Conservation (phyloP, 2,797 vertebrate genomes). For the Melanotaenia parkinsoni region DNA sequence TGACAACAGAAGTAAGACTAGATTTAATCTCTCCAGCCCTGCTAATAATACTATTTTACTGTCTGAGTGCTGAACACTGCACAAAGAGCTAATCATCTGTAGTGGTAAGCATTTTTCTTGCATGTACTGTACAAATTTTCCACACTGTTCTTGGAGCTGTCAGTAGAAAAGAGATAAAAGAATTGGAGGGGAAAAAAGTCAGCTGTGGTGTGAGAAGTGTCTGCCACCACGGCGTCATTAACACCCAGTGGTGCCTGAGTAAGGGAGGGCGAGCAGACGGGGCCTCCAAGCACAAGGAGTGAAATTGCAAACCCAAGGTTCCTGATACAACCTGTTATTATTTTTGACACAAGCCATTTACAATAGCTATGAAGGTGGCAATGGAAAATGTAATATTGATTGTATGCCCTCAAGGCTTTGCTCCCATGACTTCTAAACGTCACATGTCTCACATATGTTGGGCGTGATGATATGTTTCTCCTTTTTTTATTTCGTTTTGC, state of each 20-base stretch:
- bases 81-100: slow-evolving; percentile 66
- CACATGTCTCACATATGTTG: slow-evolving; percentile 76
- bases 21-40: slow-evolving; percentile 72
- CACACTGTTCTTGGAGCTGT: slow-evolving; percentile 54
- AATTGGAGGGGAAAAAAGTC: slow-evolving; percentile 52
- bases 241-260: slow-evolving; percentile 70
- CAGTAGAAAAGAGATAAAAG: slow-evolving; percentile 69
- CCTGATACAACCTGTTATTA: slow-evolving; percentile 89
- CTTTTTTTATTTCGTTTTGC: slow-evolving; percentile 56
- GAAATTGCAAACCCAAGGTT: slow-evolving; percentile 89
- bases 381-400: slow-evolving; percentile 91
- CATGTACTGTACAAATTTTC: slow-evolving; percentile 41
- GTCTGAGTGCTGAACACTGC: slow-evolving; percentile 52
- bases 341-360: slow-evolving; percentile 92
- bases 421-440: slow-evolving; percentile 82
- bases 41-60: slow-evolving; percentile 63
- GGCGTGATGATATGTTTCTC: slow-evolving; percentile 76
- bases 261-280: slow-evolving; percentile 68
- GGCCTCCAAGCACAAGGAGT: slow-evolving; percentile 79
- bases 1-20: slow-evolving; percentile 74
- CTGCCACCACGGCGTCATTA: slow-evolving; percentile 78
- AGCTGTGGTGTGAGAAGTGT: slow-evolving; percentile 67
- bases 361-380: slow-evolving; percentile 88
- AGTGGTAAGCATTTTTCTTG: slow-evolving; percentile 47
- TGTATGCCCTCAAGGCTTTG: slow-evolving; percentile 86